Base-by-base conservation (phyloP, 1,140 invertebrate genomes). In the Tribolium madens region DNA sequence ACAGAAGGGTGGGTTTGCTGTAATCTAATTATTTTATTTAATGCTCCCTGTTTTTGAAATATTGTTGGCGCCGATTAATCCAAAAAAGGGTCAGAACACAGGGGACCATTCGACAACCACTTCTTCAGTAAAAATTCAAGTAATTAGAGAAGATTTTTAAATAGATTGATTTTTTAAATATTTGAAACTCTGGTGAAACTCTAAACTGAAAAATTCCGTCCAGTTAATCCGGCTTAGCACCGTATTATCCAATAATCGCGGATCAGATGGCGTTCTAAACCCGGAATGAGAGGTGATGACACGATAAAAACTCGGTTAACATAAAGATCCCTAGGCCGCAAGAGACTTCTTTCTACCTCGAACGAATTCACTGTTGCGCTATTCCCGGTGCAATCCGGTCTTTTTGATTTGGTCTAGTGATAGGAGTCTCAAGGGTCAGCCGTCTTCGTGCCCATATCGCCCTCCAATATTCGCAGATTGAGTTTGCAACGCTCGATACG, bases 21-120 rank as follows among this genome's bases (percentile, higher is more conserved):
- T 53, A 75, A 75, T 60, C 13, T 72, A 72, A 72, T 72, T 72
- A 72, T 72, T 46, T 72, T 72, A 72, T 72, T 72, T 72, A 72
- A 72, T 72, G 70, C 26, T 72, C 15, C 18, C 33, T 47, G 17
- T 47, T 71, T 72, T 72, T 52, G 36, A 26, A 26, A 26, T 5
- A 26, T 5, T 3, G 36, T 7, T 42, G n/a, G 36, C 36, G 36
- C 21, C 36, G 36, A n/a, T 42, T 42, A 42, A 42, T 7, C 6
- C 36, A n/a, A n/a, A n/a, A n/a, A n/a, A n/a, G n/a, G n/a, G n/a
- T n/a, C 21, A 42, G n/a, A n/a, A n/a, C 36, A 2, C 7, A n/a
- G 6, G 36, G 36, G n/a, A 10, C 6, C 2, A 31, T 2, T 31
- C 6, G 2, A 31, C 2, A 6, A 6, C 6, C 36, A 10, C n/a